phyloP scores from a whole-genome alignment of 2,113 vertebrate genomes.

The Sakesphorus luctuosus region DNA sequence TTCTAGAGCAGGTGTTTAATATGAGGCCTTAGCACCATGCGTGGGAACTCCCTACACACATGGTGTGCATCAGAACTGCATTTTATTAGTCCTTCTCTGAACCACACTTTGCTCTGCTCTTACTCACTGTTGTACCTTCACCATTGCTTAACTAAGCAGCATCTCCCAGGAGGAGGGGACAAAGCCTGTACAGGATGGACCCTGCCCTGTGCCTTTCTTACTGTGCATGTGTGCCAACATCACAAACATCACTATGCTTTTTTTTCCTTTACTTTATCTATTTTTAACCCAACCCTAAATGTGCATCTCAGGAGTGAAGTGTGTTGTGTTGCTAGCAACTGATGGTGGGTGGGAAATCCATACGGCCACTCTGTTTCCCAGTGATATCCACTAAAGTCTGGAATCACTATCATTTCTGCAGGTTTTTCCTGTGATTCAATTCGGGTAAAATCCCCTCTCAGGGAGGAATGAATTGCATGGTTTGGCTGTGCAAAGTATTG shows the following conservation, averaged over 20 bases:
- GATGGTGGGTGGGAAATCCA: neutral
- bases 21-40: neutral
- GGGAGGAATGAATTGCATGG: neutral
- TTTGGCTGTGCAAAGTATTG: neutral
- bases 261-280: neutral
- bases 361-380: neutral
- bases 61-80: rapidly evolving
- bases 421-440: conserved; percentile 16
- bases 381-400: neutral
- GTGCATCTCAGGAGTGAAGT: neutral
- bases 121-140: neutral
- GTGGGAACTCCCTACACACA: neutral
- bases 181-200: neutral
- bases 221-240: neutral
- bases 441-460: neutral
- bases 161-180: neutral
- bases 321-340: neutral
- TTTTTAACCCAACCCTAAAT: conserved; percentile 4
- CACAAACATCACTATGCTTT: neutral
- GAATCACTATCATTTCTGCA: neutral
- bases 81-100: neutral
- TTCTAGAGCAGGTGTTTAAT: neutral
- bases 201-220: neutral
- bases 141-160: neutral
- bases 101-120: neutral